Percentiles rank a stretch among this genome's conserved stretches.
Evolutionary conservation across 2,113 vertebrate species (phyloP).

Genomic region (Alectura lathami): DNA sequence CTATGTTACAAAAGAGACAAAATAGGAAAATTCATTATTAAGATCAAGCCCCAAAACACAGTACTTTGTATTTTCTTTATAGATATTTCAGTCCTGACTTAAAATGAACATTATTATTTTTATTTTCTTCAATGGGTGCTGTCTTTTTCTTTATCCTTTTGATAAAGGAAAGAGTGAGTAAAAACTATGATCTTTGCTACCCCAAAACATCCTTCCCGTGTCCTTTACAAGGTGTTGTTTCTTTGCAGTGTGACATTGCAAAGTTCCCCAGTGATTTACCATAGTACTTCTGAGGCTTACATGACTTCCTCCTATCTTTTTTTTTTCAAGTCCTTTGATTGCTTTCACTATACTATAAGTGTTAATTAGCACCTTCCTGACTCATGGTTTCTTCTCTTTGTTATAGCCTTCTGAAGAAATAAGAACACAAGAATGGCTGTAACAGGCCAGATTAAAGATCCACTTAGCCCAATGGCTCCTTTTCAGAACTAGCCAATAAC

Average conservation of each 20-base stretch:
- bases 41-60: not conserved
- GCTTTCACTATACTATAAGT: not conserved
- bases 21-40: not conserved
- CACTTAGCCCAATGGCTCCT: not conserved
- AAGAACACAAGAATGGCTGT: not conserved
- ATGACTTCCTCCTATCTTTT: not conserved
- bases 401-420: not conserved
- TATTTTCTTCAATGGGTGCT: accelerated
- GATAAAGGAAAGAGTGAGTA: not conserved
- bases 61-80: not conserved
- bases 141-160: not conserved
- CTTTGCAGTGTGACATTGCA: not conserved
- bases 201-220: not conserved
- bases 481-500: not conserved
- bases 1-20: not conserved
- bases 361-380: not conserved
- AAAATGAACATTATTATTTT: not conserved
- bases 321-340: not conserved
- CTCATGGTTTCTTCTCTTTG: not conserved
- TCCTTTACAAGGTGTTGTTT: not conserved
- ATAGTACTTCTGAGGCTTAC: not conserved
- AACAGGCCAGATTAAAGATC: not conserved
- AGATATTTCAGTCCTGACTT: not conserved
- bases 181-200: not conserved
- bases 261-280: not conserved